Evolutionary conservation across 2,113 vertebrate genomes (phyloP), one percentile per base, ranked within the genome.

Genomic region (Ochotona curzoniae): DNA sequence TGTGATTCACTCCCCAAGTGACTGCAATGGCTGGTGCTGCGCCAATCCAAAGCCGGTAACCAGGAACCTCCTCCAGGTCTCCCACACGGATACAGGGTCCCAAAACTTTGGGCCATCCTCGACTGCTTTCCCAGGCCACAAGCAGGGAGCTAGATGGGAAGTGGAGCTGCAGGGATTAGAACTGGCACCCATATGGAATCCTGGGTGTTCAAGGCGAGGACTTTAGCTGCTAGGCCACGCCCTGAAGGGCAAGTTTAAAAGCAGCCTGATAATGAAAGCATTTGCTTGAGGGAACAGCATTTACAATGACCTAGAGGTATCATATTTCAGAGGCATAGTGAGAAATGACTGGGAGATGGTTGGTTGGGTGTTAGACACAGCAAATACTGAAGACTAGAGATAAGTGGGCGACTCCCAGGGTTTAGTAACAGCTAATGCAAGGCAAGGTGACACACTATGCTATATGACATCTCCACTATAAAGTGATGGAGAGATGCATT

Each of bases 231-330:
- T n/a, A n/a, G n/a, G n/a, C n/a, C n/a, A n/a, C 73, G 47, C 69
- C 49, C 93, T 70, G 15, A 87, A 80, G 11, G 66, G 64, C 63
- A 25, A 82, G 6, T n/a, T 44, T 95, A 49, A 60, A 93, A 87
- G 61, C 80, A 74, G 35, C 51, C 47, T 26, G 25, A 54, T 57
- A 93, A 94, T 87, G 54, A 87, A 86, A 60, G 15, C 69, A 94
- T 86, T 91, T 44, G 30, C 70, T 81, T 85, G 71, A 86, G 35
- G 25, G 25, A 74, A 15, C 63, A 73, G 67, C n/a, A 57, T 54
- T 28, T 89, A 26, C 60, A 94, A 92, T 73, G 47, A 32, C 61
- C 54, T 81, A 26, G 44, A 87, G 85, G 61, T 44, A 5, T 81
- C 44, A 14, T 74, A 49, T 90, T 18, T 80, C 84, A 61, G 54